Conservation (phyloP, 2,113 vertebrate genomes). For the Pseudolaguvia tuberculata region DNA sequence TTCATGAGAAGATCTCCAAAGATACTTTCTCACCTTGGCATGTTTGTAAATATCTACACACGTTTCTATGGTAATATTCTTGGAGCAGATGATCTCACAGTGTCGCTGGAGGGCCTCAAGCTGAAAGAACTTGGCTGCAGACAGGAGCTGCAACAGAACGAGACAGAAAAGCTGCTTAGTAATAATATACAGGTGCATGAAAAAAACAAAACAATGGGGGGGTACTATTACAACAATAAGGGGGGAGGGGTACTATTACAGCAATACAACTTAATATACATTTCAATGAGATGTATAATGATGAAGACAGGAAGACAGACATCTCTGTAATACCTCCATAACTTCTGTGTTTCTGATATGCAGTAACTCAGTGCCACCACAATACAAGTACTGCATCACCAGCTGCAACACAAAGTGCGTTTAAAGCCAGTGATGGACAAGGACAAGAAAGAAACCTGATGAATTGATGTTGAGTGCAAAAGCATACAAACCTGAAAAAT, state of each 20-base stretch:
- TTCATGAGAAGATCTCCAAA: not conserved
- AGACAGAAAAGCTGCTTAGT: slow-evolving; percentile 22
- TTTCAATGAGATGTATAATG: not conserved
- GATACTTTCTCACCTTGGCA: slow-evolving; percentile 62
- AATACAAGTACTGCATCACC: slow-evolving; percentile 77
- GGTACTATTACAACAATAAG: not conserved
- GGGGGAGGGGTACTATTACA: not conserved
- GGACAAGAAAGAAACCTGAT: not conserved
- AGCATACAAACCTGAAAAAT: slow-evolving; percentile 57
- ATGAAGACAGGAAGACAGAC: not conserved
- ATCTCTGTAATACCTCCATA: slow-evolving; percentile 65
- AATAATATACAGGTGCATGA: not conserved
- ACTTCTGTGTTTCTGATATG: slow-evolving; percentile 75
- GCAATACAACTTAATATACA: not conserved
- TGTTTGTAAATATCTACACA: slow-evolving; percentile 74
- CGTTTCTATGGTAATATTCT: slow-evolving; percentile 73
- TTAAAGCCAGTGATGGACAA: not conserved
- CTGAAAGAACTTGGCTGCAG: slow-evolving; percentile 75
- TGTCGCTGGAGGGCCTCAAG: slow-evolving; percentile 74
- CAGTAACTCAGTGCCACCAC: slow-evolving; percentile 67
- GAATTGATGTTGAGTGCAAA: not conserved
- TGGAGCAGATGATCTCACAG: slow-evolving; percentile 80
- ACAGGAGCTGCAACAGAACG: slow-evolving; percentile 64
- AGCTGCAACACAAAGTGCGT: slow-evolving; percentile 59
- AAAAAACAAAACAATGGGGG: not conserved